Evolutionary conservation across 2,113 vertebrate species (phyloP), one percentile per base, ranked within the genome.

Genomic region (Rissa tridactyla): DNA sequence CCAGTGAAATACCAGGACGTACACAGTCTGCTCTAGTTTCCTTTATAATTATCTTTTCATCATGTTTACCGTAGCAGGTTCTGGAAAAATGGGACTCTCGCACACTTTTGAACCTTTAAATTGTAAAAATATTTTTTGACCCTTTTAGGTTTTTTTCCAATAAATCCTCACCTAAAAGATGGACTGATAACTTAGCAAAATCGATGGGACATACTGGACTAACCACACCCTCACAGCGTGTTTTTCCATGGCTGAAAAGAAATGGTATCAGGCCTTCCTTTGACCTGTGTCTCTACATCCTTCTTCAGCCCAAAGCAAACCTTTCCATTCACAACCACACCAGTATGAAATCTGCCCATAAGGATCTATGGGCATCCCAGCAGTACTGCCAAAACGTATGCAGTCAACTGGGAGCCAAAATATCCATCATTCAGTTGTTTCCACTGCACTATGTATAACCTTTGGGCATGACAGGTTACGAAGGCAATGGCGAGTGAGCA

Each of bases 381-480:
- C 51, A 57, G 26, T 2, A 70, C 30, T 36, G n/a, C 58, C 38
- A 84, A 61, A 86, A 80, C 0, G 0, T 10, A 52, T 0, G 1
- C 17, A 77, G 29, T 10, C 20, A 34, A 27, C 38, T n/a, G 62
- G 44, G 16, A 62, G 10, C 25, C 76, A 65, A 86, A 92, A 86
- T 2, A 10, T 3, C 6, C 30, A 20, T n/a, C 0, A 0, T 18
- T 77, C 54, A 11, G 29, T 32, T 73, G 21, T 76, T 72, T 47
- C 70, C 66, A 76, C 11, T 76, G 40, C 21, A 61, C 38, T 38
- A 0, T 5, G 5, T 49, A 29, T 30, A 69, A 77, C 22, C 21
- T 40, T 58, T 34, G 21, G 5, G 11, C 25, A 38, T 10, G 51
- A 22, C 23, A 44, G 26, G 4, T 52, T 79, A 49, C 15, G 47